These are phyloP conservation scores for Phoxinus dragarum DNA, from an alignment of 2,797 vertebrate genomes.

Conservation along the genomic window DNA sequence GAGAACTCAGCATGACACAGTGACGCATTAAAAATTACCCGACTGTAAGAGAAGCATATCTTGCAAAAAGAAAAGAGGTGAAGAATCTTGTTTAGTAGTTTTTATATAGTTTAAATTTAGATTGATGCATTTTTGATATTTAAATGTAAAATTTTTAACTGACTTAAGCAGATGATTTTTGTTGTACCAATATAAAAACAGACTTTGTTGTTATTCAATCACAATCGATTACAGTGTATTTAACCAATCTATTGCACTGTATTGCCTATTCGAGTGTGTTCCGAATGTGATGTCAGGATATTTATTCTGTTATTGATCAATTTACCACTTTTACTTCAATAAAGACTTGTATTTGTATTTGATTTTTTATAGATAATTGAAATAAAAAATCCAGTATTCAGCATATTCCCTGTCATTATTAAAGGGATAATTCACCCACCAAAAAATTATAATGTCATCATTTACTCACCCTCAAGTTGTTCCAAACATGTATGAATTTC, in stretches of 20 bases:
- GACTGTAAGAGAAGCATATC: not conserved
- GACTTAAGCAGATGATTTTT: not conserved
- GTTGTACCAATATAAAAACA: too few species aligned
- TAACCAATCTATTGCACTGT: not conserved
- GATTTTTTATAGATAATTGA: too few species aligned
- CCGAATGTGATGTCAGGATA: not conserved
- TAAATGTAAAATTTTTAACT: too few species aligned
- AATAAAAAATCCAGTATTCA: too few species aligned
- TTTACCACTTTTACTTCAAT: not conserved
- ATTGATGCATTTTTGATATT: not conserved
- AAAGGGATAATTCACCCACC: too few species aligned
- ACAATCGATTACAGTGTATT: not conserved
- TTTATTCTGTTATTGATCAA: not conserved
- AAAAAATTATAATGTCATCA: too few species aligned
- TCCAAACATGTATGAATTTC: too few species aligned
- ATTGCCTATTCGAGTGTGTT: not conserved
- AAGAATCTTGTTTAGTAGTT: not conserved
- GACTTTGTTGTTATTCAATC: not conserved
- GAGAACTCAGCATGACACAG: not conserved
- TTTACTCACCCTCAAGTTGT: too few species aligned
- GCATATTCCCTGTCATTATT: too few species aligned
- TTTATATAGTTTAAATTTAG: not conserved
- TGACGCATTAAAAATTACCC: not conserved
- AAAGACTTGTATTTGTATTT: too few species aligned
- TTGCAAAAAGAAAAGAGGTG: not conserved